Conservation (phyloP, 2,888 invertebrate species). For the Serrognathus titanus region DNA sequence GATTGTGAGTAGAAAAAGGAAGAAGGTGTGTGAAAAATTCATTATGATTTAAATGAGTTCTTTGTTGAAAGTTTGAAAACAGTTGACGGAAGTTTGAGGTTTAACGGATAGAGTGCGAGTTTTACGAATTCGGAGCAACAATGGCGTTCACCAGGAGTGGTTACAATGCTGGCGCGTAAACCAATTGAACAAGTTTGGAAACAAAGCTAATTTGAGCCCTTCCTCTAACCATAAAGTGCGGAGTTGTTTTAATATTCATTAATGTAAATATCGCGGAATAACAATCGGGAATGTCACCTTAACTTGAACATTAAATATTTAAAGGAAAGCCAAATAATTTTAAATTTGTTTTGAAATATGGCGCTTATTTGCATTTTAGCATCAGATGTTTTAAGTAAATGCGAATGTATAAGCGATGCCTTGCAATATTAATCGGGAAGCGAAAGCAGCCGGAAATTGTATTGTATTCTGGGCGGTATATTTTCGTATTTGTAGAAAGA, state of each 20-base stretch:
- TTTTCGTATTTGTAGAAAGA: too few relatives aligned
- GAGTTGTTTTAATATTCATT: conserved; percentile 3
- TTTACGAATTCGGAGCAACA: conserved; percentile 1
- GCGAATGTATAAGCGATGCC: neutral
- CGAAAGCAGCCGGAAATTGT: neutral
- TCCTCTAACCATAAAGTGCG: neutral
- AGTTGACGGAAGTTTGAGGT: neutral
- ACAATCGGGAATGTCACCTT: neutral
- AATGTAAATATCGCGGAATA: conserved; percentile 1
- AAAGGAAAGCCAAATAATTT: conserved; percentile 1
- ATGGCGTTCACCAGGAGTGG: neutral
- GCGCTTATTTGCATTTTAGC: neutral
- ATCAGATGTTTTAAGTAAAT: neutral
- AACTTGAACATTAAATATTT: neutral
- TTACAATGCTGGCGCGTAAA: conserved; percentile 1
- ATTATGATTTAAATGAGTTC: neutral
- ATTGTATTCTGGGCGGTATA: neutral
- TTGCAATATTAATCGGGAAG: neutral
- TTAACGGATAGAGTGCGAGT: neutral
- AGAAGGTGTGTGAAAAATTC: too few relatives aligned
- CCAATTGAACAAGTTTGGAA: conserved; percentile 2
- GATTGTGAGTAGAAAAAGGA: too few relatives aligned
- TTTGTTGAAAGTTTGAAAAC: neutral
- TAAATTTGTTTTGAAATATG: conserved; percentile 1
- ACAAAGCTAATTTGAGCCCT: conserved; percentile 2